Evolutionary conservation across 2,797 vertebrate genomes (phyloP), one percentile per base, ranked within the genome.

Genomic region (Megaceryle alcyon): DNA sequence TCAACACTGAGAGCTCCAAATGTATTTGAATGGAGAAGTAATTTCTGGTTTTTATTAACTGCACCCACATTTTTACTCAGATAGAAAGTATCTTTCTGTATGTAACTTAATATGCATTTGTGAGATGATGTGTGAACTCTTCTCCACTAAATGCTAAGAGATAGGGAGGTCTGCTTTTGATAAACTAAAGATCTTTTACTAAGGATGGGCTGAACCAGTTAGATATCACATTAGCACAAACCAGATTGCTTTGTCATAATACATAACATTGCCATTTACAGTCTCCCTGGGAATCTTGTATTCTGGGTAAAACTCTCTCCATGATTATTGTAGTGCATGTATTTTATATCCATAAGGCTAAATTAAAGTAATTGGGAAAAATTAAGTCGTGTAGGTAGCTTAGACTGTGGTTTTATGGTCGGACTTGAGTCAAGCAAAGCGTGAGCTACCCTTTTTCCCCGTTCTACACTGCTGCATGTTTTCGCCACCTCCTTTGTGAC

Each of bases 401-500:
- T 48, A 33, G 61, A 17, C 66, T 71, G 37, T 76, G 39, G 20
- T 56, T 89, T 93, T 72, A 44, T 57, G n/a, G 33, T 31, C 89
- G 56, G 41, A 60, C 31, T 56, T 37, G 16, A 54, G 59, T 68
- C 59, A 63, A 21, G 37, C 26, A 43, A 70, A 46, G 39, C 39
- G 51, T 56, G 33, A 93, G n/a, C 56, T 80, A 49, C 33, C 37
- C 39, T 63, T 87, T 90, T 82, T 16, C 26, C 43, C 16, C 35
- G 66, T 87, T 64, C 0, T 11, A 31, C 44, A 17, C 21, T 37
- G 48, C 64, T 73, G 39, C 35, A 3, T 87, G 68, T 63, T 95
- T 94, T 91, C 60, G 68, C 56, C 89, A 77, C 64, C 84, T 91
- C 82, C 92, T 92, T 94, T 89, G 82, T 91, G 94, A 94, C 43